Evolutionary conservation across 2,113 vertebrate species (phyloP), one percentile per base, ranked within the genome.

Genomic region (Tauraco erythrolophus): DNA sequence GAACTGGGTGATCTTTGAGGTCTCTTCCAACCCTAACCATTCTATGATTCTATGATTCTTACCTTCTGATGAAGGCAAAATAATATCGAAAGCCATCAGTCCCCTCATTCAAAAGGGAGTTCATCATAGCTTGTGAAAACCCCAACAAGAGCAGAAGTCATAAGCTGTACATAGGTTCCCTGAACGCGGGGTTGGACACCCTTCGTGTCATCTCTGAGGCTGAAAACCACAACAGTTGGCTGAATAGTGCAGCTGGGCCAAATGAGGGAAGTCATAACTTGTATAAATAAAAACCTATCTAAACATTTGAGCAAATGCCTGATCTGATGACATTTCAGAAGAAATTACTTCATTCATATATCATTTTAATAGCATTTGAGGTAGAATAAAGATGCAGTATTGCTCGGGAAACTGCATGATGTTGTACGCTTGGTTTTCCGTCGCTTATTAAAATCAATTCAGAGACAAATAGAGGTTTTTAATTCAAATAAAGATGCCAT

Each of bases 361-460:
- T 92, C 90, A 96, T 56, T 60, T 80, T 50, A 83, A 82, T 92
- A 64, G 58, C 60, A 31, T 69, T 64, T 66, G 71, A 91, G 71
- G 41, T 72, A 61, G 61, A 75, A 96, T 93, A 64, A 88, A 93
- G 90, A 90, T 90, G 74, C 66, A 69, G 45, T 43, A 31, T 58
- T 76, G 10, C 53, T 77, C 24, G 79, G 51, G 62, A 77, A 76
- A 54, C 79, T 84, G 50, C 43, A 6, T 58, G 75, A 93, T 28
- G 51, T 77, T 83, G 50, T 46, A 61, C 11, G 56, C 68, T 65
- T 51, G 79, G 16, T 72, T 93, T 94, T 92, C 62, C 60, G 11
- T 25, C 43, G 70, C 71, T 90, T 83, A 53, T 80, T 88, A 88
- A 96, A 95, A 96, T 94, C 54, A 92, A 86, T 92, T 93, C 35